Evolutionary conservation across 2,113 vertebrate genomes (phyloP).

Genomic region (Tauraco erythrolophus): DNA sequence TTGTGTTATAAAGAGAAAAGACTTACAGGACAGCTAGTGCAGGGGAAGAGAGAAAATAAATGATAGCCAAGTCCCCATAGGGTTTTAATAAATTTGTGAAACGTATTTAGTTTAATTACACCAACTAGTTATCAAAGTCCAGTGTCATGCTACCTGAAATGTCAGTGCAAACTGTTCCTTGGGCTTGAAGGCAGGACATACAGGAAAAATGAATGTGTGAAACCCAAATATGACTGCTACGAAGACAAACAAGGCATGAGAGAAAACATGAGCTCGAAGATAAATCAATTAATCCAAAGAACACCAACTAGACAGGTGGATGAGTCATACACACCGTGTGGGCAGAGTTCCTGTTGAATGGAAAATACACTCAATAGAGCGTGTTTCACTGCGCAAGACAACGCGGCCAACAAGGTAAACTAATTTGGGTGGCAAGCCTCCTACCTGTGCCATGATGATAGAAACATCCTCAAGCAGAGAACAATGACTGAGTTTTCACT

Average conservation of each 20-base stretch:
- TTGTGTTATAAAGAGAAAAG: neutral
- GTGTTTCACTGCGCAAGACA: neutral
- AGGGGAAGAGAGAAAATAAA: neutral
- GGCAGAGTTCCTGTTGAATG: neutral
- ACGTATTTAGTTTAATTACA: neutral
- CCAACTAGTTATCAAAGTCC: neutral
- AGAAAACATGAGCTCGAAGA: slow-evolving; percentile 34
- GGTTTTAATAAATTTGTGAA: neutral
- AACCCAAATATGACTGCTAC: slow-evolving; percentile 6
- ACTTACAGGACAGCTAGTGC: neutral
- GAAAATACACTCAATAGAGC: neutral
- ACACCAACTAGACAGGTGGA: slow-evolving; percentile 32
- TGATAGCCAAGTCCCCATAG: neutral
- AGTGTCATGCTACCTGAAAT: slow-evolving; percentile 4
- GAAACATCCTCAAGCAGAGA: neutral
- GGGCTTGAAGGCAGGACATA: neutral
- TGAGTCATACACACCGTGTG: neutral
- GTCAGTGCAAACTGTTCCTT: slow-evolving; percentile 8
- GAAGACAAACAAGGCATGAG: slow-evolving; percentile 34
- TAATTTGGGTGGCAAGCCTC: neutral
- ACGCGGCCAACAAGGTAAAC: neutral
- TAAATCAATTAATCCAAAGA: slow-evolving; percentile 39
- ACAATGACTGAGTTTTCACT: neutral
- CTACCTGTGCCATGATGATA: neutral
- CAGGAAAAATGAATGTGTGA: neutral